phyloP scores from a whole-genome alignment of 2,797 vertebrate species.

The Columba guinea region DNA sequence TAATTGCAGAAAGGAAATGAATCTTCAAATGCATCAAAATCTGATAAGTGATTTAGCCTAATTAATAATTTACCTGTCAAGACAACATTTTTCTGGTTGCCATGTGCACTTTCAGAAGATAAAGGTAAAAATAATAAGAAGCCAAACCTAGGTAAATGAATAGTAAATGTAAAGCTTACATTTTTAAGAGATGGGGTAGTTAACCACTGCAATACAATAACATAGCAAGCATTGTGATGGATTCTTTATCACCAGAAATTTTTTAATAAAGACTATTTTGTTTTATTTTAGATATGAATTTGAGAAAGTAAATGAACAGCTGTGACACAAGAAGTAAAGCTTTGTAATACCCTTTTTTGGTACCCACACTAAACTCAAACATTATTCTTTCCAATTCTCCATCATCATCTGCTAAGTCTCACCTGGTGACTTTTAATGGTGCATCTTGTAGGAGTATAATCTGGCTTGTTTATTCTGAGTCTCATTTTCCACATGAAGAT shows the following conservation, averaged over 20 bases:
- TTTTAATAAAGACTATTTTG: not conserved
- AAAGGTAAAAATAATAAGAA: not conserved
- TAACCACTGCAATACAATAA: not conserved
- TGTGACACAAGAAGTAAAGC: not conserved
- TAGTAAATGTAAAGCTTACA: not conserved
- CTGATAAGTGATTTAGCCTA: conserved; percentile 55
- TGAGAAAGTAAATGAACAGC: not conserved
- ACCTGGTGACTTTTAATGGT: not conserved
- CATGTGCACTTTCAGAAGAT: not conserved
- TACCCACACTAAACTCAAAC: not conserved
- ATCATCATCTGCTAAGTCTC: conserved; percentile 24
- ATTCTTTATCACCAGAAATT: not conserved
- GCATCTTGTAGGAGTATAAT: not conserved
- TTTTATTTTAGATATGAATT: not conserved
- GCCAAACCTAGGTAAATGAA: not conserved
- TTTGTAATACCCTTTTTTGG: not conserved
- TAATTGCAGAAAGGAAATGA: conserved; percentile 56
- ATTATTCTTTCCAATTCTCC: not conserved
- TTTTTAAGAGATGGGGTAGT: not conserved
- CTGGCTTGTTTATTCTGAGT: not conserved
- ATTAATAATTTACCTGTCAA: conserved; percentile 66
- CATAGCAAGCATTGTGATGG: not conserved
- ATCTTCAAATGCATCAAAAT: conserved; percentile 17
- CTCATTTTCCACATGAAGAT: not conserved
- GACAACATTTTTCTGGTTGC: conserved; percentile 26